Base-by-base conservation (phyloP, 1,140 invertebrate species). In the Papilio xuthus region DNA sequence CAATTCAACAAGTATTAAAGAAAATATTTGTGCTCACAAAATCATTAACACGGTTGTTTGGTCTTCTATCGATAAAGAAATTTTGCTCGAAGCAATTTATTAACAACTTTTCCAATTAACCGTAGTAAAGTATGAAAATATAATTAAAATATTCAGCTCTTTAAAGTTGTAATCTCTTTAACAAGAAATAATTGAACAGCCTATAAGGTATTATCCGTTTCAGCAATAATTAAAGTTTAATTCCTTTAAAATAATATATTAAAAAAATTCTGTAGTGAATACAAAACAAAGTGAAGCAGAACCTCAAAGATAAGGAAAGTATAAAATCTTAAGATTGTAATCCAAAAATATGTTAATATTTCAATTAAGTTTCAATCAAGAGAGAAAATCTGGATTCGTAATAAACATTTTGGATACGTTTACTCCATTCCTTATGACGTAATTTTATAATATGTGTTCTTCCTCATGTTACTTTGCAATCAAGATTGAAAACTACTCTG, bases 1-100 rank as follows among this genome's bases (percentile, higher is more conserved):
- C 60, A 67, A 67, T 67, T 67, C 60, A 67, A 67, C 60, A 67
- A 67, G 60, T 67, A 67, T 67, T 67, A 28, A 67, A 67, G 60
- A 67, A 67, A 67, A 67, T 28, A 67, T 67, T 67, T 67, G 60
- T 67, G 13, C 60, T 67, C 56, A 60, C 60, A 67, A 67, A 67
- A 67, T 67, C 23, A 32, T 67, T 67, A 32, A 28, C 60, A 67
- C 60, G 60, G 60, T 18, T 67, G 60, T 67, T 67, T 18, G 60
- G 60, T 28, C 26, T 67, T 28, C 26, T 67, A 28, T 67, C 26
- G 26, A 28, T 67, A 67, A 67, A 67, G 26, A 67, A 67, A 67
- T 67, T 67, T 67, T 10, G 60, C 60, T 67, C 60, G 60, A 67
- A 67, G 60, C 60, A 67, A 67, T 67, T 67, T 67, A 67, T 67